Evolutionary conservation across 1,140 invertebrate genomes (phyloP).

Genomic region (Chironomus tepperi): DNA sequence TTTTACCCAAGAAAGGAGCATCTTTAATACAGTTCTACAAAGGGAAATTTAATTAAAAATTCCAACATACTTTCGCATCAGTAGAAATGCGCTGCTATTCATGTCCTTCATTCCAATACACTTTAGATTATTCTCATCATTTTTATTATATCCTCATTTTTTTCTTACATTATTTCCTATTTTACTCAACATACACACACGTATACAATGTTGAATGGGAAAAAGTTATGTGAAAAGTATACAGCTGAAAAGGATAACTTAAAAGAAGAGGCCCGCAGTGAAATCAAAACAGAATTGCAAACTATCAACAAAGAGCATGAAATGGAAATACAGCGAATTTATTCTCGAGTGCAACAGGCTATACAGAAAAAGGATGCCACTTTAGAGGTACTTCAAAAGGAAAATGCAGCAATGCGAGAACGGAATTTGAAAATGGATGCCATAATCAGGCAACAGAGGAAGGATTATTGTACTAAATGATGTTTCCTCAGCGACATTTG

Average conservation of each 20-base stretch:
- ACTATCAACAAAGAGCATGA: conserved; percentile 39
- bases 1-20: no score
- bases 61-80: no score
- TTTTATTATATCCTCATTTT: no score
- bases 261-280: conserved; percentile 43
- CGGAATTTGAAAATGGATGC: conserved; percentile 65
- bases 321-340: conserved; percentile 43
- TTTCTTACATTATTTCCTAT: conserved; percentile 4
- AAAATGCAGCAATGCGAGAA: conserved; percentile 55
- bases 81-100: no score
- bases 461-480: conserved; percentile 51
- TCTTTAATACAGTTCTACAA: no score
- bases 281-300: conserved; percentile 44
- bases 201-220: not conserved
- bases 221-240: conserved; percentile 42
- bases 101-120: no score
- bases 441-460: conserved; percentile 63
- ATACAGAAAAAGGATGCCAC: conserved; percentile 67
- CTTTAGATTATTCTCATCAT: no score
- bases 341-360: conserved; percentile 62
- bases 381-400: conserved; percentile 56
- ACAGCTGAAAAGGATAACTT: conserved; percentile 43
- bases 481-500: conserved; percentile 15
- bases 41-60: no score
- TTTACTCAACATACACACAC: no score